These are phyloP conservation scores for Volucella zonaria DNA, from an alignment of 2,888 invertebrate species.

Conservation along the genomic window DNA sequence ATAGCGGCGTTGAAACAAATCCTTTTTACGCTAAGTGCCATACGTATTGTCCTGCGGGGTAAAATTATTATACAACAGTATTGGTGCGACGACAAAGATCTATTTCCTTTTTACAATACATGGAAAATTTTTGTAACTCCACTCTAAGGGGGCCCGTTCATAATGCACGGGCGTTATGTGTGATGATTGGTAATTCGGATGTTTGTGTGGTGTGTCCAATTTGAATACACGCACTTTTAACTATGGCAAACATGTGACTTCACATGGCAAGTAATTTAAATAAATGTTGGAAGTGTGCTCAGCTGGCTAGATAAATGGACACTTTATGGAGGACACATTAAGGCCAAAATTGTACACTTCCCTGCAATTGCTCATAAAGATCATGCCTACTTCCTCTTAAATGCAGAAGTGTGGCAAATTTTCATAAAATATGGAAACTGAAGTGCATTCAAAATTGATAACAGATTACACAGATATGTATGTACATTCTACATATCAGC, in stretches of 20 bases:
- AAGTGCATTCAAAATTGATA: too few relatives aligned
- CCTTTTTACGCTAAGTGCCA: slow-evolving; percentile 9
- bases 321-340: background rate
- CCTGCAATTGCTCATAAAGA: background rate
- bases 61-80: slow-evolving; percentile 5
- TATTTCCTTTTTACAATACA: slow-evolving; percentile 7
- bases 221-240: slow-evolving; percentile 25
- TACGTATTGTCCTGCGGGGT: slow-evolving; percentile 15
- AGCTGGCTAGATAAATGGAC: background rate
- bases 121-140: slow-evolving; percentile 34
- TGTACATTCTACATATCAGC: too few relatives aligned
- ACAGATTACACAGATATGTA: too few relatives aligned
- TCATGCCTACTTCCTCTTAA: too few relatives aligned
- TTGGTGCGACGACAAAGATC: slow-evolving; percentile 20
- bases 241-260: slow-evolving; percentile 12
- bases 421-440: too few relatives aligned
- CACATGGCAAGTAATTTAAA: slow-evolving; percentile 13
- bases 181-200: slow-evolving; percentile 50
- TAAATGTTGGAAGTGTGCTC: slow-evolving; percentile 17
- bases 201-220: slow-evolving; percentile 62
- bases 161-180: too few relatives aligned
- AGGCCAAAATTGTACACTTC: slow-evolving; percentile 10
- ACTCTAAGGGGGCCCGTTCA: too few relatives aligned
- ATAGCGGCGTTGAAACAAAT: slow-evolving; percentile 1
- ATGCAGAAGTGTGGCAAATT: too few relatives aligned